A percentile compares a stretch with the other conserved stretches of the same genome.
Evolutionary conservation across 1,140 invertebrate species (phyloP).

Genomic region (honey bee (Apis mellifera)): DNA sequence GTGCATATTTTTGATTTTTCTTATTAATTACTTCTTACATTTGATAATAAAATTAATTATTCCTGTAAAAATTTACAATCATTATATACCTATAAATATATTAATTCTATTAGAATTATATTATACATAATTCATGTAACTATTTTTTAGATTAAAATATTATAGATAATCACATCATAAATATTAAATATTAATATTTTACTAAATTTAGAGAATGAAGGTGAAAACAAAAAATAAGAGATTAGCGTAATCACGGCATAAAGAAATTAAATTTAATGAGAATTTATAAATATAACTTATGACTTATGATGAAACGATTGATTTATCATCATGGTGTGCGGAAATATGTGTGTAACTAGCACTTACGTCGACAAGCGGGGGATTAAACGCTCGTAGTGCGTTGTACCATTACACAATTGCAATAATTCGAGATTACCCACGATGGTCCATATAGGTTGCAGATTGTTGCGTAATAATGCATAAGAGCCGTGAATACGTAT

Average conservation of each 20-base stretch:
- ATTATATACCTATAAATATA: neutral
- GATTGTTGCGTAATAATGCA: slow-evolving; percentile 45
- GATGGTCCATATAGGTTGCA: slow-evolving; percentile 30
- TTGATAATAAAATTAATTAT: too few species aligned
- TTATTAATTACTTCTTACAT: neutral
- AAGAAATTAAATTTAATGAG: neutral
- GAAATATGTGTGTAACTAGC: neutral
- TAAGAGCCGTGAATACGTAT: slow-evolving; percentile 29
- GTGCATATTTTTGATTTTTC: neutral
- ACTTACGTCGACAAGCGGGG: neutral
- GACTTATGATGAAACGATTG: neutral
- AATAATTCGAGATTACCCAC: slow-evolving; percentile 14
- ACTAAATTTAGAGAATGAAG: neutral
- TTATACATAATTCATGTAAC: too few species aligned
- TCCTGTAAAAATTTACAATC: too few species aligned
- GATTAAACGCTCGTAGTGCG: slow-evolving; percentile 21
- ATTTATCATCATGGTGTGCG: neutral
- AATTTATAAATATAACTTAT: neutral
- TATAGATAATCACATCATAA: neutral
- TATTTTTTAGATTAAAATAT: too few species aligned
- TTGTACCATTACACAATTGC: slow-evolving; percentile 7
- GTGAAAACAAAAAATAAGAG: neutral
- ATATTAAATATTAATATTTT: neutral
- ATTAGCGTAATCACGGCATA: neutral
- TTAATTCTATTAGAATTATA: neutral